Percentiles rank a stretch among this genome's conserved stretches.
Evolutionary conservation across 2,113 vertebrate genomes (phyloP).

Genomic region (Anoura caudifer): DNA sequence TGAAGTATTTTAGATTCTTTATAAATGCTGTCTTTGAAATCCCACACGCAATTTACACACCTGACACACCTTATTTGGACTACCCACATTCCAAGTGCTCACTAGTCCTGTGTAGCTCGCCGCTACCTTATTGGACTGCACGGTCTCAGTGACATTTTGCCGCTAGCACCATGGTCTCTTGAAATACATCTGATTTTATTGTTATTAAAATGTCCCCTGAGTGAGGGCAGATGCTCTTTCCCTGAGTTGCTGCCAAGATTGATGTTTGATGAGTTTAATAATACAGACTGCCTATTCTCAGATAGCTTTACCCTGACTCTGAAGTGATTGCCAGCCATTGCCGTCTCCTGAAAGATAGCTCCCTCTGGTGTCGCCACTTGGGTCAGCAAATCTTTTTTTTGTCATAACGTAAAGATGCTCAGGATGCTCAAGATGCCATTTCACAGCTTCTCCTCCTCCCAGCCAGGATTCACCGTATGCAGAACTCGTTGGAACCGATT

Average conservation of each 20-base stretch:
- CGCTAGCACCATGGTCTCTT: not conserved
- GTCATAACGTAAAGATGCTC: not conserved
- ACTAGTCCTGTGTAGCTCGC: accelerated
- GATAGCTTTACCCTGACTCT: not conserved
- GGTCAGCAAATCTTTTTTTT: not conserved
- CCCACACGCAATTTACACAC: accelerated
- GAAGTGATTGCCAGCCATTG: not conserved
- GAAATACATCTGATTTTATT: conserved; percentile 11
- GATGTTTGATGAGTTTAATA: not conserved
- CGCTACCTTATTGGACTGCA: not conserved
- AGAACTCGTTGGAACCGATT: not conserved
- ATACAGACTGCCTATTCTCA: not conserved
- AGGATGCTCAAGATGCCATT: not conserved
- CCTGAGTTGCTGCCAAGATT: conserved; percentile 16
- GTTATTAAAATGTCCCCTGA: conserved; percentile 28
- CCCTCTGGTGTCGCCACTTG: conserved; percentile 44
- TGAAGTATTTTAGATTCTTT: not conserved
- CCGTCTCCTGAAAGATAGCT: conserved; percentile 37
- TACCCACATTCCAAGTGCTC: not conserved
- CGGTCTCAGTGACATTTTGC: not conserved
- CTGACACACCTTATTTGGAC: not conserved
- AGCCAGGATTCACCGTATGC: no score
- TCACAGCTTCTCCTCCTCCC: not conserved
- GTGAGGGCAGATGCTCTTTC: not conserved
- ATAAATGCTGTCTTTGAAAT: not conserved